Percentiles rank a stretch among this genome's conserved stretches.
phyloP scores from a whole-genome alignment of 2,797 vertebrate genomes.

The Molossus molossus region DNA sequence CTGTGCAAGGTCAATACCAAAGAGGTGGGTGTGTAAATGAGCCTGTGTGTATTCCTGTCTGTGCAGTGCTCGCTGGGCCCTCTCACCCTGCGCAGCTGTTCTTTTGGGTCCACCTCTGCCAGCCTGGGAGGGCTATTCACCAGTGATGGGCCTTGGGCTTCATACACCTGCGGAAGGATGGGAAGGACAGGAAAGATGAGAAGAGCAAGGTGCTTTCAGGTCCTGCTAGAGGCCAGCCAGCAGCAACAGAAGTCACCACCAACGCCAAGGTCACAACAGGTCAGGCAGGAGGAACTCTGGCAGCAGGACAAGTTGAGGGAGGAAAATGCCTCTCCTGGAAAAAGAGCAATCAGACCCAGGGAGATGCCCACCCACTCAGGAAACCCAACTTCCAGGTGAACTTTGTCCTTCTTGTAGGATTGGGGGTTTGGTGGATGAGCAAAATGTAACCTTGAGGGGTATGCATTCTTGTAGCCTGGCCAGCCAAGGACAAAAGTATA shows the following conservation, averaged over 20 bases:
- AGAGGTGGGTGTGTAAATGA: constrained; percentile 96
- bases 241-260: not conserved
- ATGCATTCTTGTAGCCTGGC: too few relatives aligned
- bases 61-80: constrained; percentile 96
- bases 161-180: constrained; percentile 18
- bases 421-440: too few relatives aligned
- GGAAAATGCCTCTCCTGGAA: not conserved
- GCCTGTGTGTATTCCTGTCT: constrained; percentile 90
- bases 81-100: constrained; percentile 89
- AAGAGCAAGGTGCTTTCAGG: not conserved
- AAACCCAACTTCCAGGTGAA: constrained; percentile 91
- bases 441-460: too few relatives aligned
- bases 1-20: constrained; percentile 89
- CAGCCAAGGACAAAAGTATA: too few relatives aligned
- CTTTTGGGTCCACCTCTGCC: not conserved
- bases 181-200: not conserved
- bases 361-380: not conserved
- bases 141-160: constrained; percentile 87
- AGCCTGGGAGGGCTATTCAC: constrained; percentile 90
- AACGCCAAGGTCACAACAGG: rapidly evolving
- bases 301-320: rapidly evolving
- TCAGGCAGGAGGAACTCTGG: not conserved
- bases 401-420: not conserved
- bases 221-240: not conserved
- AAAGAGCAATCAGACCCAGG: not conserved